phyloP scores from a whole-genome alignment of 2,797 vertebrate species.

The Sylvilagus floridanus region DNA sequence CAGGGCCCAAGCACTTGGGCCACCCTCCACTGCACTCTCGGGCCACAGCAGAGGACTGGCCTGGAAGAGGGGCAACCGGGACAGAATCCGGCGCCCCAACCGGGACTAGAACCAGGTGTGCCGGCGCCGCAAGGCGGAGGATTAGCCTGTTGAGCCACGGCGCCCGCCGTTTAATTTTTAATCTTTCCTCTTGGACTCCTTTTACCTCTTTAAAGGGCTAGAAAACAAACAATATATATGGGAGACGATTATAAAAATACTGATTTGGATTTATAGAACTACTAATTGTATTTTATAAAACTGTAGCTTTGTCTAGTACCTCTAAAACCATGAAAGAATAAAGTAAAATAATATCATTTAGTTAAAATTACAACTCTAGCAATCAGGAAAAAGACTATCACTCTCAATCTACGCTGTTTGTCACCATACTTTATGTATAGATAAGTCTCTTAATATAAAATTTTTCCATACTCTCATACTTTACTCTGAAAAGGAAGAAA shows the following conservation, averaged over 20 bases:
- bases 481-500: slow-evolving; percentile 58
- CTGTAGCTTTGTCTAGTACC: background rate
- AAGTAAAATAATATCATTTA: background rate
- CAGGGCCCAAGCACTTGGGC: too few relatives aligned
- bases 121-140: too few relatives aligned
- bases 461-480: background rate
- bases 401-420: slow-evolving; percentile 6
- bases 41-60: too few relatives aligned
- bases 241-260: background rate
- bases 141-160: too few relatives aligned
- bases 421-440: background rate
- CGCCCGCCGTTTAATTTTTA: background rate
- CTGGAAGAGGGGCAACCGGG: too few relatives aligned
- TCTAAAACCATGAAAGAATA: slow-evolving; percentile 36
- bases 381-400: background rate
- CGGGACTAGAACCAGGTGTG: too few relatives aligned
- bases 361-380: background rate
- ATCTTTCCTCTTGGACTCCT: background rate
- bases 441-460: slow-evolving; percentile 40
- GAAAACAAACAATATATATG: background rate
- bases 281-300: background rate
- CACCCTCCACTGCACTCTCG: too few relatives aligned
- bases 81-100: too few relatives aligned
- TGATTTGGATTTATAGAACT: background rate
- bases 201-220: background rate